Conservation (phyloP, 2,113 vertebrate genomes). For the Piaya cayana region DNA sequence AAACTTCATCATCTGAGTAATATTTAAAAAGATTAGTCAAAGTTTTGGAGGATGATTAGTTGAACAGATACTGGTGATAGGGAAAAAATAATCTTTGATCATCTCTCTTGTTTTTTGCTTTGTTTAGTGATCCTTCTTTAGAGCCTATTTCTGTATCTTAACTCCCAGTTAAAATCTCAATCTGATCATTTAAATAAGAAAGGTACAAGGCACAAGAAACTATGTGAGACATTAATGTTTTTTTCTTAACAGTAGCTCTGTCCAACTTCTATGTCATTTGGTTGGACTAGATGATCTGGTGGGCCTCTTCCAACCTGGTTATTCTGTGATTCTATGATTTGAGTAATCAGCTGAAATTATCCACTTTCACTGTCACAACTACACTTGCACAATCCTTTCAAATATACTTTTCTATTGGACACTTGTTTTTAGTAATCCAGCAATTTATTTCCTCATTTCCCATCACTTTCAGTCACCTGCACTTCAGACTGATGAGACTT, state of each 20-base stretch:
- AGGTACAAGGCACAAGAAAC: background rate
- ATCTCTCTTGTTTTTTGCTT: background rate
- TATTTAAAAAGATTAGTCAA: background rate
- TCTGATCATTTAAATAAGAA: background rate
- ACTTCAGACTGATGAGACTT: background rate
- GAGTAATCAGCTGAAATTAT: background rate
- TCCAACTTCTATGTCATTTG: background rate
- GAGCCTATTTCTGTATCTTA: background rate
- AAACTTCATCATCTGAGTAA: background rate
- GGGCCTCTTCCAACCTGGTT: too few species aligned
- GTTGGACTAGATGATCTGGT: too few species aligned
- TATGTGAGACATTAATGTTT: background rate
- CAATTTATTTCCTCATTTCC: background rate
- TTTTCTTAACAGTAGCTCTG: background rate
- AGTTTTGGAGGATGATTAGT: background rate
- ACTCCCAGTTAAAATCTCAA: background rate
- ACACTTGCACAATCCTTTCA: background rate
- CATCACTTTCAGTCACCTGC: background rate
- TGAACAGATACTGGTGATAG: background rate
- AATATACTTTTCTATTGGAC: background rate
- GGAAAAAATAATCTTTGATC: background rate
- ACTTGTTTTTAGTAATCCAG: background rate
- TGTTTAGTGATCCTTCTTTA: background rate
- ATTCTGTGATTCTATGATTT: too few species aligned
- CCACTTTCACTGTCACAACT: background rate